phyloP scores from a whole-genome alignment of 2,888 invertebrate genomes.

The Colostygia pectinataria region DNA sequence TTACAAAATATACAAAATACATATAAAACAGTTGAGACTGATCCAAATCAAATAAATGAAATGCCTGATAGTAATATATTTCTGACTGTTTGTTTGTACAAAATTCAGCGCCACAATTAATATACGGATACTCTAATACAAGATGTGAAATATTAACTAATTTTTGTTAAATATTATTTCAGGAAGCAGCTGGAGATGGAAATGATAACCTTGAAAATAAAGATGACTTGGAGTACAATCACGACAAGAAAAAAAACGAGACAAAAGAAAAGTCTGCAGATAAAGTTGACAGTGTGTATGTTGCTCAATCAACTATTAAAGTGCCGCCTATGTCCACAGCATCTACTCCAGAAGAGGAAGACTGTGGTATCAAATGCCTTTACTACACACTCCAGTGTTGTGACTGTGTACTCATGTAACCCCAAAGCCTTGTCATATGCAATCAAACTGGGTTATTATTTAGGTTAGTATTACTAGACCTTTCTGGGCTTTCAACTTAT shows the following conservation, averaged over 20 bases:
- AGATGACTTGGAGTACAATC: conserved; percentile 42
- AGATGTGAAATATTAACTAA: not conserved
- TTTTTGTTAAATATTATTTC: conserved; percentile 17
- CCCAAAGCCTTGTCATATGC: not conserved
- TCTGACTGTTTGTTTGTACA: no score
- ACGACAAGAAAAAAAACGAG: conserved; percentile 43
- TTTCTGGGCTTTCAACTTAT: not conserved
- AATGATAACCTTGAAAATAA: conserved; percentile 56
- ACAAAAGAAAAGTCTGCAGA: conserved; percentile 53
- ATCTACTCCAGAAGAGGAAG: conserved; percentile 75
- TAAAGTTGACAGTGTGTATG: conserved; percentile 68
- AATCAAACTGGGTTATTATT: no score
- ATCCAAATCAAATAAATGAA: no score
- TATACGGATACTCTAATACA: no score
- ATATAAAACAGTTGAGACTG: no score
- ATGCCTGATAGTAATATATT: no score
- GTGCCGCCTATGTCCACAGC: conserved; percentile 40
- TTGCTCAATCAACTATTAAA: conserved; percentile 49
- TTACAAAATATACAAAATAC: no score
- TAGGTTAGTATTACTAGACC: no score
- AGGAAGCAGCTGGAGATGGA: conserved; percentile 66
- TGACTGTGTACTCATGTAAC: conserved; percentile 82
- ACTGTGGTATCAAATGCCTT: conserved; percentile 84
- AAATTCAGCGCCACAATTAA: no score
- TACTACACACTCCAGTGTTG: conserved; percentile 85